Conservation (phyloP, 2,888 invertebrate genomes). For the Netelia fuscicornis region DNA sequence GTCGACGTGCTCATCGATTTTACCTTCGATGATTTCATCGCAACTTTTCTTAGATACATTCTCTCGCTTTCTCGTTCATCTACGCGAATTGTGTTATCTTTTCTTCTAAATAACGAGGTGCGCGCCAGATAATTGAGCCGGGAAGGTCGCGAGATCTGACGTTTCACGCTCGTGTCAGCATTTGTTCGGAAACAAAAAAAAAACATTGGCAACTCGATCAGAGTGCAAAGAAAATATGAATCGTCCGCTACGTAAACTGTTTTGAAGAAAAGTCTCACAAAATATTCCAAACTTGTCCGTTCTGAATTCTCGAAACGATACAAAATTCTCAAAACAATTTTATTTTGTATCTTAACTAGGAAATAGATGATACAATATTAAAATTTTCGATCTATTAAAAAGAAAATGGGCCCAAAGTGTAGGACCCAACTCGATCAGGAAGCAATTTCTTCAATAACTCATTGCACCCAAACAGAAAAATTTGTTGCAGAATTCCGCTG, state of each 20-base stretch:
- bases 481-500: too few relatives aligned
- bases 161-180: constrained; percentile 47
- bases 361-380: too few relatives aligned
- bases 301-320: too few relatives aligned
- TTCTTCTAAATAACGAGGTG: not conserved
- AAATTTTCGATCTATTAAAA: too few relatives aligned
- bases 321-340: too few relatives aligned
- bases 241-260: not conserved
- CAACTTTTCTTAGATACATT: constrained; percentile 64
- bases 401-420: too few relatives aligned
- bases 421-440: too few relatives aligned
- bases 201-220: not conserved
- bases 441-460: too few relatives aligned
- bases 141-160: constrained; percentile 50
- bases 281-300: too few relatives aligned
- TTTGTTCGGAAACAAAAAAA: constrained; percentile 50
- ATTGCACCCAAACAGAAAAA: too few relatives aligned
- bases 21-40: constrained; percentile 41
- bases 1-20: constrained; percentile 59
- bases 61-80: constrained; percentile 24
- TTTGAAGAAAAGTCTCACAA: too few relatives aligned
- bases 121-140: constrained; percentile 25
- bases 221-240: not conserved
- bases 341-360: too few relatives aligned
- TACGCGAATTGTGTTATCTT: not conserved